Base-by-base conservation (phyloP, 2,888 invertebrate species). In the Drosophila siamana region DNA sequence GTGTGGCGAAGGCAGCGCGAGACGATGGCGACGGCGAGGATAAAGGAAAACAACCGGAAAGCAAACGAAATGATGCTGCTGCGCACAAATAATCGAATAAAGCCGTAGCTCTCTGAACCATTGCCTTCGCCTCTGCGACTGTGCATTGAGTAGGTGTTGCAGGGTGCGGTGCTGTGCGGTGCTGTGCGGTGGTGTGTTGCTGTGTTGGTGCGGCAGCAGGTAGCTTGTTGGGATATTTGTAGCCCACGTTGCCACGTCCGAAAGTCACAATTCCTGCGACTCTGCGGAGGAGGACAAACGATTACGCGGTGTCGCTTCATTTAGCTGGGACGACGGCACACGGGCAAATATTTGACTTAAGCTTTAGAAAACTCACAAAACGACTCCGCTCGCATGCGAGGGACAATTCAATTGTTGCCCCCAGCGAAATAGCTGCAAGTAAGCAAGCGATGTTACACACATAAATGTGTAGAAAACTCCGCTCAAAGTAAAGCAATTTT, bases 11-110 rank as follows among this genome's bases (percentile, higher is more conserved):
- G 6, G 6, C 26, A 7, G 6, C 63, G 55, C 28, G 48, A 55
- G 43, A 61, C 50, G 47, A 24, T 24, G 41, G 44, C 36, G 36
- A 15, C 7, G 36, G 15, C 28, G 61, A 30, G 84, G 51, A 69
- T 65, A 64, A 72, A 70, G 86, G 70, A 76, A 69, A 71, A 74
- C 74, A 87, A 65, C 78, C 86, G 88, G 88, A 84, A 88, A 88
- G 84, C 78, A 64, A 76, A 78, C 73, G 86, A 70, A 84, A 86
- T 73, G 84, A 70, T 78, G 86, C 86, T 69, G 88, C 86, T 71
- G 86, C 88, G 84, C 81, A 69, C 78, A 80, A 75, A 86, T 84
- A 84, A 84, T 84, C 88, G 84, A 84, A 84, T 84, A 71, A 87
- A 67, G 69, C 68, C 48, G 40, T 50, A 30, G 54, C 63, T 38